Base-by-base conservation (phyloP, 2,888 invertebrate genomes). In the Epirrhoe tristata region DNA sequence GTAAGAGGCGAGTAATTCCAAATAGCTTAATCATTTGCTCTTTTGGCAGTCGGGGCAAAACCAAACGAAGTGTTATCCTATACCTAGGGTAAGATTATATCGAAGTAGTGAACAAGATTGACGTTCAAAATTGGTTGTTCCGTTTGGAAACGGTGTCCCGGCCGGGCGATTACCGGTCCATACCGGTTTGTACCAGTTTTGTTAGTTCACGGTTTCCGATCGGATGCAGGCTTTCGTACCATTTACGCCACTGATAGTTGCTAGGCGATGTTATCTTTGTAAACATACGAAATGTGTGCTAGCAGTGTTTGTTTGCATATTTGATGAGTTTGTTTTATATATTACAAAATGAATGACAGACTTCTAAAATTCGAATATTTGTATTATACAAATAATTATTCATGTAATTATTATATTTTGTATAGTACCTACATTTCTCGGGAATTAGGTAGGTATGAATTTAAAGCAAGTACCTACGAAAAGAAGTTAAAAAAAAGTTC, bases 121-220 rank as follows among this genome's bases (percentile, higher is more conserved):
- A 70, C 73, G 77, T 80, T 82, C 75, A 76, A 81, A 87, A 83
- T 84, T 81, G 80, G 80, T 79, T 81, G 83, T 85, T 86, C 85
- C 85, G 87, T 83, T 86, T 81, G 82, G 81, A 85, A 87, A 84
- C 78, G 72, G 74, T 74, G 81, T 74, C 77, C 81, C 74, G 79
- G 46, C 48, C 51, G 50, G 46, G 51, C 51, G 50, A 74, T 78
- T 76, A 77, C 81, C 74, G 77, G 79, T 78, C 55, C 4, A 43
- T 60, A 67, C 71, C 55, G 65, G 72, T 70, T 64, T 48, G 50
- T 53, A 62, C 71, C 55, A 55, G 70, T 70, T 67, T 50, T 63
- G 59, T 66, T 60, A 66, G 72, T 71, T 67, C 67, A 69, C 68
- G 64, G 70, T 69, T 69, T 74, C 73, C 72, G 71, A 71, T 69